A percentile compares a stretch with the other conserved stretches of the same genome.
Conservation (phyloP, 2,797 vertebrate genomes). For the Hippoglossus hippoglossus region DNA sequence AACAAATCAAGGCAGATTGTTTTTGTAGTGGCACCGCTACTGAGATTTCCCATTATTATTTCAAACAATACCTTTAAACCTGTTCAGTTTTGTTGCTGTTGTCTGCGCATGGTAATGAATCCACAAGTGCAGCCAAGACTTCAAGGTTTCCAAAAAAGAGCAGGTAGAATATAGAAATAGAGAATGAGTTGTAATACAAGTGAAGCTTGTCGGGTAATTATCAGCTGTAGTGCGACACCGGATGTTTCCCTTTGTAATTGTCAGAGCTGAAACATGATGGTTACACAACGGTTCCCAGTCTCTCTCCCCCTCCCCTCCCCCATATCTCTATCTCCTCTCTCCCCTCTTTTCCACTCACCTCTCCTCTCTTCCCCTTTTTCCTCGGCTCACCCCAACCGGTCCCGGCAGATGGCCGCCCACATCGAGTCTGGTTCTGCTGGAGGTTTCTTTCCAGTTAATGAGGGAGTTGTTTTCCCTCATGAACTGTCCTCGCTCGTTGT, state of each 20-base stretch:
- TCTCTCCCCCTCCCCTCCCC: too few species aligned
- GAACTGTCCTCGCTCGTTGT: too few species aligned
- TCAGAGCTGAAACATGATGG: too few species aligned
- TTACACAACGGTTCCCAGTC: too few species aligned
- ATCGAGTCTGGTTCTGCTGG: too few species aligned
- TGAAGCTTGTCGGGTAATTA: slow-evolving; percentile 9
- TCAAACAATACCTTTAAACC: slow-evolving; percentile 9
- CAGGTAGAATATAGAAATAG: slow-evolving; percentile 17
- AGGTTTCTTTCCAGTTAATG: too few species aligned
- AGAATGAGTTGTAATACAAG: slow-evolving; percentile 12
- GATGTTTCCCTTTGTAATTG: slow-evolving; percentile 1
- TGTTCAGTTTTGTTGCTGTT: neutral
- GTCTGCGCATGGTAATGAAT: slow-evolving; percentile 7
- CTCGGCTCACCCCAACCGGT: too few species aligned
- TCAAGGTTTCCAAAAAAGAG: slow-evolving; percentile 15
- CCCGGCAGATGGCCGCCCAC: too few species aligned
- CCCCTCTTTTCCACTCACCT: too few species aligned
- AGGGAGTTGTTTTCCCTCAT: too few species aligned
- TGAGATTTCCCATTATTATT: neutral
- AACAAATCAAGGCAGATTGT: neutral
- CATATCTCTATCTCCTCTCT: too few species aligned
- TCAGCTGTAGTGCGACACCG: neutral
- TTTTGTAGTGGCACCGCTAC: neutral
- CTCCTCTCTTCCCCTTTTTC: too few species aligned
- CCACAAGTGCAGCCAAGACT: slow-evolving; percentile 10